phyloP scores from a whole-genome alignment of 1,140 invertebrate genomes.

The Belonocnema kinseyi region DNA sequence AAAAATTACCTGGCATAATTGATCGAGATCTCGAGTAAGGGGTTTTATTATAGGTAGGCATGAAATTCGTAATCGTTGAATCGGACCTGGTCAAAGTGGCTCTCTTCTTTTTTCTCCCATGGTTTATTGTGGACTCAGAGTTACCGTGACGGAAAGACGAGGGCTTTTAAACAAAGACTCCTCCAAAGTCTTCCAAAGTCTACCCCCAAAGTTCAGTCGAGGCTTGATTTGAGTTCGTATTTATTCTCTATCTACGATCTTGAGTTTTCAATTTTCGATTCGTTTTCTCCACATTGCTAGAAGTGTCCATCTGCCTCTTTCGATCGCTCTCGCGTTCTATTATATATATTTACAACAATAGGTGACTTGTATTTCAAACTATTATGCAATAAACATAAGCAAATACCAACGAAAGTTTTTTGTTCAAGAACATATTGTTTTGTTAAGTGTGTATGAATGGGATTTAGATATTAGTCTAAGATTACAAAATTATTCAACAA shows the following conservation, averaged over 20 bases:
- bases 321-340: background rate
- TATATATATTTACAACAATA: background rate
- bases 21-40: slow-evolving; percentile 45
- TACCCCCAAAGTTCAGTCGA: background rate
- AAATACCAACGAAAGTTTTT: too few relatives aligned
- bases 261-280: background rate
- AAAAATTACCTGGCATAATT: slow-evolving; percentile 24
- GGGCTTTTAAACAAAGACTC: slow-evolving; percentile 4
- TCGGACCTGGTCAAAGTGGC: slow-evolving; percentile 35
- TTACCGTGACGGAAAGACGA: slow-evolving; percentile 52
- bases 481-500: too few relatives aligned
- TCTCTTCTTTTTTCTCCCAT: slow-evolving; percentile 37
- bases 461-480: too few relatives aligned
- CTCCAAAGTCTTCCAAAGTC: background rate
- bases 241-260: slow-evolving; percentile 15
- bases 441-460: too few relatives aligned
- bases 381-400: too few relatives aligned
- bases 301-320: slow-evolving; percentile 9
- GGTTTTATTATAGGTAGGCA: slow-evolving; percentile 36
- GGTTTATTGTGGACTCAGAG: slow-evolving; percentile 48
- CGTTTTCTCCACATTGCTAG: background rate
- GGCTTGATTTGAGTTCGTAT: background rate
- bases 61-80: slow-evolving; percentile 44
- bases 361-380: too few relatives aligned
- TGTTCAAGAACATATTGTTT: too few relatives aligned